Conservation (phyloP, 1,140 invertebrate genomes). For the Papilio dardanus region DNA sequence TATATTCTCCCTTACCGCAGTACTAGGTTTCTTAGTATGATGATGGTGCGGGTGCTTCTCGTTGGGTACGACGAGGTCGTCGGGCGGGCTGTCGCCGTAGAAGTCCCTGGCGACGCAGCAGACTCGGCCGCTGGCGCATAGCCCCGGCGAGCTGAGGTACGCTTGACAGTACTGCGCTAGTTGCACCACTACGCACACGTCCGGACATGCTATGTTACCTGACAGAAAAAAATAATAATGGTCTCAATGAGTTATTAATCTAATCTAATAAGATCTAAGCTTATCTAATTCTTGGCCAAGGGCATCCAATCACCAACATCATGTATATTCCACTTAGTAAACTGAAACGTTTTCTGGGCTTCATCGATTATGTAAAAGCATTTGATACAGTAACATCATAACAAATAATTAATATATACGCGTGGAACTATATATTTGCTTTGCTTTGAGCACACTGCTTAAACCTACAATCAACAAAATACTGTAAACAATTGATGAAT, state of each 20-base stretch:
- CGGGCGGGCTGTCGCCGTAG: conserved; percentile 86
- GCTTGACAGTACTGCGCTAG: conserved; percentile 94
- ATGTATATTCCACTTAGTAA: neutral
- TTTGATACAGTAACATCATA: neutral
- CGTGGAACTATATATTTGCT: too few relatives aligned
- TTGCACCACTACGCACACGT: conserved; percentile 91
- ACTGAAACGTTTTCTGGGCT: neutral
- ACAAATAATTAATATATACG: neutral
- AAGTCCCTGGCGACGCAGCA: conserved; percentile 90
- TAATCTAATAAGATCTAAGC: neutral
- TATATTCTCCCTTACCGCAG: conserved; percentile 54
- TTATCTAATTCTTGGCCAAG: neutral
- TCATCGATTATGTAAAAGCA: neutral
- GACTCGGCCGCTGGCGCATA: conserved; percentile 88
- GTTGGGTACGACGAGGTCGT: conserved; percentile 87
- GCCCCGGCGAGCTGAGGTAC: conserved; percentile 86
- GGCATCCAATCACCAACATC: too few relatives aligned
- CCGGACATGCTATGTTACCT: conserved; percentile 87
- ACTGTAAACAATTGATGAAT: neutral
- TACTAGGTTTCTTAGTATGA: conserved; percentile 67
- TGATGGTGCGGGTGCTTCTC: conserved; percentile 73
- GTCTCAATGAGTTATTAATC: neutral
- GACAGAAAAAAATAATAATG: conserved; percentile 44
- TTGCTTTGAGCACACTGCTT: too few relatives aligned
- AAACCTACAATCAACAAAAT: too few relatives aligned